phyloP scores from a whole-genome alignment of 2,113 vertebrate genomes.

The Rhipidura dahli region DNA sequence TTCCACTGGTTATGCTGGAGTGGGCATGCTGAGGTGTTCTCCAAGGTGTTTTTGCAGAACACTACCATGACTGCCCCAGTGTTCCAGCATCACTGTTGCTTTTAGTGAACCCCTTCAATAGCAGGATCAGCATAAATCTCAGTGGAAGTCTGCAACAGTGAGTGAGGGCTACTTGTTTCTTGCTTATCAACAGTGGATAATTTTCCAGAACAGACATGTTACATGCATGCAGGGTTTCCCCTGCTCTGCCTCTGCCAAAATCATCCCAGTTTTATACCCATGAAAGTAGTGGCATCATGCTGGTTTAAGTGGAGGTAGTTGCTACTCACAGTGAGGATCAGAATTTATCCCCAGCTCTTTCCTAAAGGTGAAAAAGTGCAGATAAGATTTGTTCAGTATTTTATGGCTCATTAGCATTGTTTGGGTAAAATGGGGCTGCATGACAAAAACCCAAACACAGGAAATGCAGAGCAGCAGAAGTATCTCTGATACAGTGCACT shows the following conservation, averaged over 20 bases:
- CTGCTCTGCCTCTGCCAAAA: not conserved
- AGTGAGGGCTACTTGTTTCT: not conserved
- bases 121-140: not conserved
- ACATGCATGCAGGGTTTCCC: not conserved
- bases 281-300: not conserved
- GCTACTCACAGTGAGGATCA: not conserved
- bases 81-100: not conserved
- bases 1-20: not conserved
- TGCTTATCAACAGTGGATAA: not conserved
- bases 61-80: not conserved
- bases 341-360: not conserved
- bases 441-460: rapidly evolving
- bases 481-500: not conserved
- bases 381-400: not conserved
- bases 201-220: not conserved
- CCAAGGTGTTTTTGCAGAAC: not conserved
- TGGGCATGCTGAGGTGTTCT: not conserved
- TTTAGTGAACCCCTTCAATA: not conserved
- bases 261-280: not conserved
- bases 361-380: not conserved
- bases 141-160: not conserved
- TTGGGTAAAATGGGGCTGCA: not conserved
- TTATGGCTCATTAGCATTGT: not conserved
- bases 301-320: not conserved
- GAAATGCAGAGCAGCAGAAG: not conserved